Base-by-base conservation (phyloP, 2,113 vertebrate species). In the Phoxinus phoxinus region DNA sequence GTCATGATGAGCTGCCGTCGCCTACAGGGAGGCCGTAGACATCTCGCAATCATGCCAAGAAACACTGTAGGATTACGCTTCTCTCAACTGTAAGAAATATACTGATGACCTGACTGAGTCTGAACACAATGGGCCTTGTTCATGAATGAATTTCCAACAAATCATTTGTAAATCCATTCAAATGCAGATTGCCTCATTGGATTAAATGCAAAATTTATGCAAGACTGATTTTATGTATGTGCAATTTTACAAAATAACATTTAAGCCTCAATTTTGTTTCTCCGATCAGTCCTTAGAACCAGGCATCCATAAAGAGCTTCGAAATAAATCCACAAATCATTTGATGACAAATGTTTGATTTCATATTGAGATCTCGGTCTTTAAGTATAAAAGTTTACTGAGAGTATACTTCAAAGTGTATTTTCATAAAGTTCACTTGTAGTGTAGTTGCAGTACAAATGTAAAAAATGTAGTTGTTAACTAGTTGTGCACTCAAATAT, bases 1-100 rank as follows among this genome's bases (percentile, higher is more conserved):
- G 48, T 32, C 30, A 76, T 77, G 74, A 56, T 15, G 48, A 56
- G 48, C 74, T 76, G 74, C 48, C 74, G 44, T 76, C 74, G 27
- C 74, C 41, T 48, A n/a, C 72, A 48, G 41, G 44, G 44, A 74
- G 44, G 61, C 61, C 63, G 2, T 2, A 21, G 35, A 35, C 32
- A 21, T 21, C 67, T 72, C 69, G 23, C 35, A 72, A n/a, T 41
- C 69, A 41, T 37, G 32, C 67, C 30, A 35, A 71, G 67, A 35
- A 71, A 56, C 21, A 56, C 53, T 56, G 53, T 56, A 56, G 35
- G 32, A 71, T 35, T 71, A 21, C 21, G 10, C 67, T 61, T 59
- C 58, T 59, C 58, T 37, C 32, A 21, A 71, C 23, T 37, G 35
- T 21, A 72, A 10, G 32, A 71, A 11, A 37, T 65, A 65, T 30